Percentiles rank a stretch among this genome's conserved stretches.
Conservation (phyloP, 2,797 vertebrate genomes). For the Rachycentron canadum region DNA sequence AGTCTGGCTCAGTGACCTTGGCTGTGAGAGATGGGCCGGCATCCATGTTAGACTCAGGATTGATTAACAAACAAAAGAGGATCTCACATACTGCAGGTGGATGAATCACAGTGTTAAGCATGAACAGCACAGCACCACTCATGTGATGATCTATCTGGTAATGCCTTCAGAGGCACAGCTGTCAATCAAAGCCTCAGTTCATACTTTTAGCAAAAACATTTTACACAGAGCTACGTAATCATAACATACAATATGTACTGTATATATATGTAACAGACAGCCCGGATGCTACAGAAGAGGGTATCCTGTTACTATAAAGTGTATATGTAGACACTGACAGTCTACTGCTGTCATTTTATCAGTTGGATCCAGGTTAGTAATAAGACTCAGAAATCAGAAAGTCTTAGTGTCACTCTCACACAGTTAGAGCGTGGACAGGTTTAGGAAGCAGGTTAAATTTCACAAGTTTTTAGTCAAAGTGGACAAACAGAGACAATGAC, state of each 20-base stretch:
- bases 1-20: slow-evolving; percentile 37
- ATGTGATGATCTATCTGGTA: slow-evolving; percentile 7
- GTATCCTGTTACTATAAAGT: background rate
- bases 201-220: background rate
- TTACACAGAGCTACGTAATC: background rate
- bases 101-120: slow-evolving; percentile 28
- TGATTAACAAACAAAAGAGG: slow-evolving; percentile 32
- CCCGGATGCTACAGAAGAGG: background rate
- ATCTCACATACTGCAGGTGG: slow-evolving; percentile 17
- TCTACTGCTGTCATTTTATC: background rate
- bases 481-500: slow-evolving; percentile 33
- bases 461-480: slow-evolving; percentile 43
- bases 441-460: slow-evolving; percentile 47
- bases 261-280: background rate
- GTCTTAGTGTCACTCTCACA: slow-evolving; percentile 21
- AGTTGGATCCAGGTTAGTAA: background rate
- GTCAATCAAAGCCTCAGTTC: background rate
- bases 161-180: background rate
- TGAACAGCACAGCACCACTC: slow-evolving; percentile 15
- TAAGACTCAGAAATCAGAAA: background rate
- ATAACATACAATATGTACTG: background rate
- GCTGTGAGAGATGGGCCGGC: slow-evolving; percentile 24
- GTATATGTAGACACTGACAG: background rate
- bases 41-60: slow-evolving; percentile 34
- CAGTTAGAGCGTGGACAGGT: slow-evolving; percentile 40